Percentiles rank a stretch among this genome's conserved stretches.
Evolutionary conservation across 2,888 invertebrate genomes (phyloP).

Genomic region (Capitulum mitella): DNA sequence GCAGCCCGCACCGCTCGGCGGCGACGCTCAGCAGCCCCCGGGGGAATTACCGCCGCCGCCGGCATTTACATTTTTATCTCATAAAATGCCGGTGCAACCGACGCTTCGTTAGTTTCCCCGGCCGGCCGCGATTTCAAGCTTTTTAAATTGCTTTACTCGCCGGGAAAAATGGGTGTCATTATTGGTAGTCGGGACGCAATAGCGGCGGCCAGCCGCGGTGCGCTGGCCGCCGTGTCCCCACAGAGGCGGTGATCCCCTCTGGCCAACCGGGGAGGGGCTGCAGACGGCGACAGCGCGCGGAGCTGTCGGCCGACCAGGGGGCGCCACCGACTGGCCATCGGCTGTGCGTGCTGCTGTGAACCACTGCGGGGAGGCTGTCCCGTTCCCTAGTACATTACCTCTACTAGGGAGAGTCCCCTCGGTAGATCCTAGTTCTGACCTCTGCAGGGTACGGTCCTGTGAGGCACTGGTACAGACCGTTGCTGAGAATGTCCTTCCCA

Average conservation of each 20-base stretch:
- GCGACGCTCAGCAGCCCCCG: not conserved
- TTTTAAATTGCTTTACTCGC: slow-evolving; percentile 1
- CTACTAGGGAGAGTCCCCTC: too few species aligned
- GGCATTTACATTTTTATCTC: slow-evolving; percentile 23
- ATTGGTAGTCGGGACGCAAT: not conserved
- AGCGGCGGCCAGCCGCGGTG: not conserved
- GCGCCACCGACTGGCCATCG: too few species aligned
- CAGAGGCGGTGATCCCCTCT: not conserved
- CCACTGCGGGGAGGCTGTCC: too few species aligned
- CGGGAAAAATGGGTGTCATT: slow-evolving; percentile 9
- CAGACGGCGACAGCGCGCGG: not conserved
- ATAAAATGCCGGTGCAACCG: slow-evolving; percentile 18
- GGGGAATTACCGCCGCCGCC: not conserved
- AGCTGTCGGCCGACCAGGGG: too few species aligned
- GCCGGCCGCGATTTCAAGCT: not conserved
- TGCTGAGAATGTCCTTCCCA: too few species aligned
- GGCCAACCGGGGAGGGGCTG: not conserved
- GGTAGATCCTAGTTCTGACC: too few species aligned
- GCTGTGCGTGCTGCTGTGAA: too few species aligned
- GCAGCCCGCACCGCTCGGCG: not conserved
- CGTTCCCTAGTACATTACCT: too few species aligned
- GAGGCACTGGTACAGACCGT: too few species aligned
- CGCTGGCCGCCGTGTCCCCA: not conserved
- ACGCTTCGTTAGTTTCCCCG: slow-evolving; percentile 7
- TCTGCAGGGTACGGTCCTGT: too few species aligned